Evolutionary conservation across 2,113 vertebrate genomes (phyloP).

Genomic region (Zingel zingel): DNA sequence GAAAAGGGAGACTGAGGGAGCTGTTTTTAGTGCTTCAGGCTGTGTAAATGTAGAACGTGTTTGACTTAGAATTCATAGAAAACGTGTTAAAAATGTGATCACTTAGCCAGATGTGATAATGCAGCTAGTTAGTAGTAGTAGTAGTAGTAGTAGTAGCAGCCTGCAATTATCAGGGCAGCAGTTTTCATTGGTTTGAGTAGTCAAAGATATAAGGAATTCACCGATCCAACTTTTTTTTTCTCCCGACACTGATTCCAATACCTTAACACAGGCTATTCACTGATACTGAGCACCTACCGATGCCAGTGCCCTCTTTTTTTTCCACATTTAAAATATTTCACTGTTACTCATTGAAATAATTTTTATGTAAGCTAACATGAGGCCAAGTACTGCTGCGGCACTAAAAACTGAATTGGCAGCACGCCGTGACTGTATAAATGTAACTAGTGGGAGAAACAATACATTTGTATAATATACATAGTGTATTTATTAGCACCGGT

Average conservation of each 20-base stretch:
- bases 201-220: neutral
- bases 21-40: slow-evolving; percentile 51
- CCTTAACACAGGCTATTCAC: neutral
- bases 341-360: neutral
- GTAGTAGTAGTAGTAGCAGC: slow-evolving; percentile 45
- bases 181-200: slow-evolving; percentile 11
- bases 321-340: neutral
- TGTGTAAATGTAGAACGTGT: slow-evolving; percentile 61
- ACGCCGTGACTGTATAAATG: slow-evolving; percentile 7
- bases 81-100: slow-evolving; percentile 50
- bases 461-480: slow-evolving; percentile 24
- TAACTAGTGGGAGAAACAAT: slow-evolving; percentile 9
- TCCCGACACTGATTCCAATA: neutral
- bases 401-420: slow-evolving; percentile 12
- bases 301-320: neutral
- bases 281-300: neutral
- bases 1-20: slow-evolving; percentile 51
- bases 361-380: slow-evolving; percentile 12
- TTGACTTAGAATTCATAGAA: slow-evolving; percentile 52
- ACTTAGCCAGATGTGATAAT: slow-evolving; percentile 65
- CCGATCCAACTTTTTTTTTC: neutral
- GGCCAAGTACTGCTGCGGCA: slow-evolving; percentile 25
- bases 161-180: slow-evolving; percentile 20
- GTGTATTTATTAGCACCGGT: slow-evolving; percentile 30
- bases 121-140: slow-evolving; percentile 46